Evolutionary conservation across 2,888 invertebrate genomes (phyloP).

Genomic region (Cephus spinipes): DNA sequence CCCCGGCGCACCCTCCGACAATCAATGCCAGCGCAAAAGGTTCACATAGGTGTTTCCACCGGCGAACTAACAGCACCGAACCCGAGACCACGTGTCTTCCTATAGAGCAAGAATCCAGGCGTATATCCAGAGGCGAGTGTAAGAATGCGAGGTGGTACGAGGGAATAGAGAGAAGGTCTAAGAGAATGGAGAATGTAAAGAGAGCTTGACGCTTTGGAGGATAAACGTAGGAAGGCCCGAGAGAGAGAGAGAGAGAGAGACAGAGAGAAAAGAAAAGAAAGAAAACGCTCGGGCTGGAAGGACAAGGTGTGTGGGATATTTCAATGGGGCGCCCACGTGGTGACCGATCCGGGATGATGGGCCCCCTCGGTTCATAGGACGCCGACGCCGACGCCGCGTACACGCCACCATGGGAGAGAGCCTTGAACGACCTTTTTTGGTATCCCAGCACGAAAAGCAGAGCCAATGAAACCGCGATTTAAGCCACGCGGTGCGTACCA

Average conservation of each 20-base stretch:
- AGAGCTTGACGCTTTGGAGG: too few species aligned
- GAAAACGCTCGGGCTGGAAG: constrained; percentile 5
- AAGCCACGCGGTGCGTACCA: background rate
- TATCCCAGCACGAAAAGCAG: constrained; percentile 26
- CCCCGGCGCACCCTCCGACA: too few species aligned
- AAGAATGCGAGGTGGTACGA: too few species aligned
- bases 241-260: background rate
- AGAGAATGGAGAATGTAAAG: too few species aligned
- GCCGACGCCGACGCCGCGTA: too few species aligned
- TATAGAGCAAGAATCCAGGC: too few species aligned
- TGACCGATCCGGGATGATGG: constrained; percentile 19
- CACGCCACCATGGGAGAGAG: constrained; percentile 10
- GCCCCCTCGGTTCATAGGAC: background rate
- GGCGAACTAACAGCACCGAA: too few species aligned
- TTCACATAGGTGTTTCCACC: too few species aligned
- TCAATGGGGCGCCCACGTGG: constrained; percentile 34
- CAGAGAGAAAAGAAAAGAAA: constrained; percentile 2
- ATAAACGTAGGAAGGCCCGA: constrained; percentile 7
- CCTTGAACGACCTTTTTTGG: constrained; percentile 44
- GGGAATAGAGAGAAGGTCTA: too few species aligned
- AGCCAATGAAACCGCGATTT: background rate
- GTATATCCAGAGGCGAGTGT: too few species aligned
- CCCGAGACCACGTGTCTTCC: too few species aligned
- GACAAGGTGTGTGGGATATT: constrained; percentile 48
- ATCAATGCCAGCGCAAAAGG: too few species aligned